Evolutionary conservation across 2,113 vertebrate genomes (phyloP), one percentile per base, ranked within the genome.

Genomic region (Equus quagga): DNA sequence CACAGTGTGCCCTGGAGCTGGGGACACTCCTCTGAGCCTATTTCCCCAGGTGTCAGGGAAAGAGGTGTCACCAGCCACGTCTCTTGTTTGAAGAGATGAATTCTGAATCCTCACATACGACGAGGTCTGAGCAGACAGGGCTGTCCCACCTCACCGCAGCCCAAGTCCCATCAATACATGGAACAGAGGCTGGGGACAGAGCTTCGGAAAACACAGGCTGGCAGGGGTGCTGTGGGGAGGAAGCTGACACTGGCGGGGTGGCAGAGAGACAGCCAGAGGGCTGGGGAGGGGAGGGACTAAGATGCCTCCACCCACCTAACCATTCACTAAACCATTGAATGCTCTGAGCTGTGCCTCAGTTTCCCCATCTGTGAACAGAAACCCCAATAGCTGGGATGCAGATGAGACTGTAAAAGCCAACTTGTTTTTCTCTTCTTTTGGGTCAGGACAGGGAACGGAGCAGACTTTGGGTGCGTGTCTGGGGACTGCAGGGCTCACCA

Each of bases 401-500:
- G 58, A 33, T 1, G 28, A 36, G 54, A 21, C 2, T 17, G 75
- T 65, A 76, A n/a, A 46, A 28, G 21, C 36, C 6, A 2, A 19
- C 28, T 13, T 41, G 49, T 28, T 41, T 41, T 31, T n/a, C 51
- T 36, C 3, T 78, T 79, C 64, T 72, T 0, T 4, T 1, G 11
- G 64, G 44, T 44, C 8, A 14, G 21, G 19, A 28, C 11, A 21
- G 6, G 79, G 98, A 89, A 41, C 92, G 36, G 36, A 41, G 98
- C 94, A 98, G 99, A 81, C 98, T 0, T 80, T 97, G 58, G 92
- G 96, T 98, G 95, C 97, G 98, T 87, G 98, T 99, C 87, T 97
- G 98, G 97, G 65, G 96, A 54, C 36, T 98, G 56, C 36, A 15
- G 90, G 36, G 46, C n/a, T 11, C 97, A 24, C 97, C 98, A 58